Base-by-base conservation (phyloP, 1,140 invertebrate species). In the Contarinia nasturtii region DNA sequence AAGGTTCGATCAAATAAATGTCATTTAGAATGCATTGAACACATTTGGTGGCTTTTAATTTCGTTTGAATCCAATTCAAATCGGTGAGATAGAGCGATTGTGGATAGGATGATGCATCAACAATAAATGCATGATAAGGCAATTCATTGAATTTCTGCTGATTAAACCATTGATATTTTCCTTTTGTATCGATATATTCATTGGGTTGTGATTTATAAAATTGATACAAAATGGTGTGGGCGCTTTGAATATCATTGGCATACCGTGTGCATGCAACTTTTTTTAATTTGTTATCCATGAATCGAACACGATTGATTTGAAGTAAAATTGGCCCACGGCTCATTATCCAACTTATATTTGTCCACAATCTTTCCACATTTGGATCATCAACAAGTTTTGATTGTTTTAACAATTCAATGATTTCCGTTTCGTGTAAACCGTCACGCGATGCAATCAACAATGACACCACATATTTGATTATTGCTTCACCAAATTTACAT, bases 81-180 rank as follows among this genome's bases (percentile, higher is more conserved):
- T 84, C 74, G 12, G 74, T 75, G 51, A 83, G 62, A 52, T 67
- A 66, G 14, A 60, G 55, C 19, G 57, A 63, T 34, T 53, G 50
- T 34, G 60, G 53, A 11, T 67, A 54, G 46, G 54, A 52, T 34
- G 57, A 46, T 54, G 54, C 43, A 56, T 56, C 19, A 55, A 50
- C 56, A 54, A 57, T 58, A 60, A 49, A 64, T 61, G 49, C 65
- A 52, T 86, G 82, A 65, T 76, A 82, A 46, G 86, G 85, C 40
- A 89, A 67, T 65, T 90, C 85, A 62, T 85, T 82, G 40, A 86
- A 66, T 66, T 81, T 84, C 58, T 86, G 66, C n/a, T 75, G 70
- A 61, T 88, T 86, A 60, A 79, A 49, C 50, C 34, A 48, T 47
- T 51, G 47, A 54, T 59, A 51, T 59, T 60, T 50, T 53, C 52